Evolutionary conservation across 1,140 invertebrate species (phyloP).

Genomic region (Lepidurus arcticus): DNA sequence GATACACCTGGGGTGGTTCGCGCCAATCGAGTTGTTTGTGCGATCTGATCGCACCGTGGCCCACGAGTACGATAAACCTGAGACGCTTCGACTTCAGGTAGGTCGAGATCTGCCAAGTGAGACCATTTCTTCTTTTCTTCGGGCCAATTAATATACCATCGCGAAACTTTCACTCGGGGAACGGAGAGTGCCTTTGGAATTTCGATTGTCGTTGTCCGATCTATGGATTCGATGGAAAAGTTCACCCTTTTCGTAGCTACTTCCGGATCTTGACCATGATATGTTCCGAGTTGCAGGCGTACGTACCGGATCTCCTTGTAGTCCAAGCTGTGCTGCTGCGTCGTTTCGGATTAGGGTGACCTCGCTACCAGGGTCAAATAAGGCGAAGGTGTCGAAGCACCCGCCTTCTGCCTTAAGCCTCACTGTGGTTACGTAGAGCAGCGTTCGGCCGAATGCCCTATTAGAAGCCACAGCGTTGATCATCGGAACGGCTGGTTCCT

Average conservation of each 20-base stretch:
- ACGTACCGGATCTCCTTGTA: not conserved
- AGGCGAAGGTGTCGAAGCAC: slow-evolving; percentile 23
- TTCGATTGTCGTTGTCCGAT: not conserved
- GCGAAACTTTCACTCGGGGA: slow-evolving; percentile 4
- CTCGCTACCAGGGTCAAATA: slow-evolving; percentile 29
- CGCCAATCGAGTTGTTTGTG: slow-evolving; percentile 19
- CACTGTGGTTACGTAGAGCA: slow-evolving; percentile 7
- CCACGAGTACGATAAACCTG: slow-evolving; percentile 17
- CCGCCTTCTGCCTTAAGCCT: not conserved
- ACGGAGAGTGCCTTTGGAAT: slow-evolving; percentile 6
- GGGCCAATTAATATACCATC: slow-evolving; percentile 30
- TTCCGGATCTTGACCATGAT: slow-evolving; percentile 26
- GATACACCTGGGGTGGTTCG: not conserved
- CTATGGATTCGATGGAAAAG: not conserved
- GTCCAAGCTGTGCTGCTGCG: not conserved
- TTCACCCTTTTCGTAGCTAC: not conserved
- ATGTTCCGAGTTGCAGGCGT: slow-evolving; percentile 24
- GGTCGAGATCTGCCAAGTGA: not conserved
- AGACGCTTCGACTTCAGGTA: not conserved
- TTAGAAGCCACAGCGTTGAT: not conserved
- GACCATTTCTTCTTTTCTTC: slow-evolving; percentile 2
- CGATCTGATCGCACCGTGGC: not conserved
- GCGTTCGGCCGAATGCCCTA: not conserved
- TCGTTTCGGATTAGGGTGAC: slow-evolving; percentile 18
- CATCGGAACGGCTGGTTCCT: not conserved